A percentile compares a stretch with the other conserved stretches of the same genome.
phyloP scores from a whole-genome alignment of 2,797 vertebrate genomes.

The Acrocephalus scirpaceus region DNA sequence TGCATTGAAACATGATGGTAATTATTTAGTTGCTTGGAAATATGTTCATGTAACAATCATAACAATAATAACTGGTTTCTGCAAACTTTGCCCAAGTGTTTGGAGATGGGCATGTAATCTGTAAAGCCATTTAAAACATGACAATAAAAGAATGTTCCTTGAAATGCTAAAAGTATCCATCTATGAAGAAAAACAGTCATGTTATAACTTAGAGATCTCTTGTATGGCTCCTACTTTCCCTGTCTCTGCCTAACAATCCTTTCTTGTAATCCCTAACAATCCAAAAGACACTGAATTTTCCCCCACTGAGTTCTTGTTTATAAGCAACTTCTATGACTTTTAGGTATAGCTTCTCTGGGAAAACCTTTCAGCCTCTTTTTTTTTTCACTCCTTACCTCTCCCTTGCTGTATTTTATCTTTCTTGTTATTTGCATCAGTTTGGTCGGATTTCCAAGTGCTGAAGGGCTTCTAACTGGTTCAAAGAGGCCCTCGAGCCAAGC shows the following conservation, averaged over 20 bases:
- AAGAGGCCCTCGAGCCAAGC: conserved; percentile 25
- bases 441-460: conserved; percentile 2
- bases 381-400: neutral
- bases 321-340: neutral
- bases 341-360: neutral
- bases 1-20: conserved; percentile 54
- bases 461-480: conserved; percentile 33
- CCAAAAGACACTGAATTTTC: neutral
- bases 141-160: neutral
- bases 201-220: neutral
- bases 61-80: conserved; percentile 1
- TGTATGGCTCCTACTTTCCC: neutral
- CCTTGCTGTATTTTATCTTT: neutral
- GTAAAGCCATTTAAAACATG: neutral
- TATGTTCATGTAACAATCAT: neutral
- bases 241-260: neutral
- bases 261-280: neutral
- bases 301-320: neutral
- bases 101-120: neutral
- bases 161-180: neutral
- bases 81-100: neutral
- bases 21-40: conserved; percentile 66
- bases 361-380: neutral
- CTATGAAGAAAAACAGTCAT: neutral
- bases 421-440: neutral